Conservation (phyloP, 2,797 vertebrate species). For the Enteromius afrohamiltoni region DNA sequence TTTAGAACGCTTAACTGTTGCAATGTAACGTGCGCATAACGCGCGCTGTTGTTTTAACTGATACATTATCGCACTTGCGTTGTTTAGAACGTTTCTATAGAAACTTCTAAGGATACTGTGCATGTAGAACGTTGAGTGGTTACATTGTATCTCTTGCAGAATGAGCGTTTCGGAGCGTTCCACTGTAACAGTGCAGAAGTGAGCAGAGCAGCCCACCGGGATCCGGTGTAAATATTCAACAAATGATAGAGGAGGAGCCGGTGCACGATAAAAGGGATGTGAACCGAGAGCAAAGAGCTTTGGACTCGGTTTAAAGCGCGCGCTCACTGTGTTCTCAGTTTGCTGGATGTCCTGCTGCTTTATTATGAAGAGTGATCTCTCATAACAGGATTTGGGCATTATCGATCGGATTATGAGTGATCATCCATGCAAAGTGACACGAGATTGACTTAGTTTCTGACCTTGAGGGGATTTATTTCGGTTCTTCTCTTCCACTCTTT, state of each 20-base stretch:
- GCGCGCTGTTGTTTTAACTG: neutral
- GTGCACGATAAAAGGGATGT: conserved; percentile 58
- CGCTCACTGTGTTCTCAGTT: conserved; percentile 44
- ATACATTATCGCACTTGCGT: neutral
- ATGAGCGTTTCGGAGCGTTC: neutral
- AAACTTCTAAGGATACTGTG: neutral
- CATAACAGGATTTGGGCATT: conserved; percentile 24
- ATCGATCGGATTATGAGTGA: conserved; percentile 45
- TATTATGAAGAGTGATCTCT: conserved; percentile 50
- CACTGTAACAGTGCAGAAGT: conserved; percentile 5
- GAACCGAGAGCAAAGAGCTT: conserved; percentile 33
- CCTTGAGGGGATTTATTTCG: neutral
- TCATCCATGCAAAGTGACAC: conserved; percentile 36
- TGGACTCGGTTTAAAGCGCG: conserved; percentile 44
- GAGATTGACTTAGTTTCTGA: conserved; percentile 5
- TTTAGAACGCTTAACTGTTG: neutral
- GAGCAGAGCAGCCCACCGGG: conserved; percentile 23
- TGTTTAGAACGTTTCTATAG: neutral
- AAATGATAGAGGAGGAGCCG: conserved; percentile 59
- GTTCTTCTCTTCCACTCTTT: neutral
- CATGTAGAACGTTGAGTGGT: neutral
- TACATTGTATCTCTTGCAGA: neutral
- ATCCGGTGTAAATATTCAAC: conserved; percentile 48
- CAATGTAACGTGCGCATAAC: neutral
- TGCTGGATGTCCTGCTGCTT: conserved; percentile 51